Evolutionary conservation across 2,113 vertebrate genomes (phyloP), one percentile per base, ranked within the genome.

Genomic region (Promerops cafer): DNA sequence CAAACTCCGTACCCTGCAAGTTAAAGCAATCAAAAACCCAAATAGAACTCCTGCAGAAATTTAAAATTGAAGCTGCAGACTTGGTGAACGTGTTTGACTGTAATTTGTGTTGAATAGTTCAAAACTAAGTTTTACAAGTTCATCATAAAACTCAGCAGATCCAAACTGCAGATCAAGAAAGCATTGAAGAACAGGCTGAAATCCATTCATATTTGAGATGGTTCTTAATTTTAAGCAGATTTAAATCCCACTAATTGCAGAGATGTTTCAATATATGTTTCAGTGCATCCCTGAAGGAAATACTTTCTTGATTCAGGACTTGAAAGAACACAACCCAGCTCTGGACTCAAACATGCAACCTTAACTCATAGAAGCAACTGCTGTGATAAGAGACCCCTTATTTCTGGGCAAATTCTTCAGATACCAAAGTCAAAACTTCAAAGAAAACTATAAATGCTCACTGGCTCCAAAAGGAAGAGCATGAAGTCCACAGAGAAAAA

Each of bases 51-150:
- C 68, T 39, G 16, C 56, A 40, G 69, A 44, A 63, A 72, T 5
- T 45, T 1, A 35, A 59, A 59, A 61, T 0, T 23, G 63, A 59
- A 69, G 47, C 59, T 49, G 47, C 33, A 53, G 78, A 23, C 24
- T 10, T 6, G 70, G 21, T 11, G 33, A 80, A 17, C 2, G 0
- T 3, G 4, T 35, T 39, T 47, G 65, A 26, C 37, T 56, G 19
- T 3, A 15, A 47, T 81, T 75, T n/a, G 17, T 16, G 22, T 23
- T 70, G 64, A 80, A 66, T 7, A n/a, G 4, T 61, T 24, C 13
- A 54, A 54, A 68, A 42, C 1, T 4, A 28, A 18, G 54, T 82
- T 80, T 74, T 31, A 35, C 4, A 19, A 42, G 18, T 37, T 66
- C 11, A 2, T 3, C 7, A 10, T 44, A 63, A 83, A 78, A 74